Base-by-base conservation (phyloP, 2,797 vertebrate species). In the Syndactyla subalaris region DNA sequence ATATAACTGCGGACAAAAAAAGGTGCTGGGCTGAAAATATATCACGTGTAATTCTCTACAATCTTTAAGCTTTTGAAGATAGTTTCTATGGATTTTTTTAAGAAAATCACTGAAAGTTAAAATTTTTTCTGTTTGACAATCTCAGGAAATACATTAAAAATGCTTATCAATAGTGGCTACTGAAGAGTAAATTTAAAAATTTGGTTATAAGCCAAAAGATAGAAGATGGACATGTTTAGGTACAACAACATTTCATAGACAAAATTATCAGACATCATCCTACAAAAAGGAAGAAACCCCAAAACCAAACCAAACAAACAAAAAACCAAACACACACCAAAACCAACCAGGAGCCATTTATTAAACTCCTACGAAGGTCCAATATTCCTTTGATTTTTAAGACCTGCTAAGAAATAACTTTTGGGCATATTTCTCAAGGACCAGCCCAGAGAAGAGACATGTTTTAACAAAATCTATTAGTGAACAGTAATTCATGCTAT, bases 341-440 rank as follows among this genome's bases (percentile, higher is more conserved):
- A 62, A 63, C 4, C 5, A 89, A n/a, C 8, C 5, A 71, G 32
- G 58, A 77, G 4, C 9, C 36, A 23, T 48, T 90, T 85, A 80
- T 61, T 62, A 2, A 7, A 22, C 8, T 74, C 21, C n/a, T 80
- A 0, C 52, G 57, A 87, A 96, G 21, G 16, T 52, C 39, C 13
- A 20, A 59, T 41, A 24, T 27, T 65, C 26, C 41, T 61, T 36
- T 58, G 30, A 39, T 67, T 90, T 85, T 63, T 29, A 89, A 92
- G 43, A 39, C 45, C 46, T n/a, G 22, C 13, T 30, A 75, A 94
- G 83, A 94, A 85, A 92, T 70, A 38, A 38, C 79, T 89, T 88
- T 81, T 10, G 29, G 54, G 10, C 48, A 79, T 72, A 88, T 96
- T 93, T 95, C 92, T 87, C 70, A 96, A 96, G 63, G 39, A 72